phyloP scores from a whole-genome alignment of 2,888 invertebrate species.

The Neoitamus cyanurus region DNA sequence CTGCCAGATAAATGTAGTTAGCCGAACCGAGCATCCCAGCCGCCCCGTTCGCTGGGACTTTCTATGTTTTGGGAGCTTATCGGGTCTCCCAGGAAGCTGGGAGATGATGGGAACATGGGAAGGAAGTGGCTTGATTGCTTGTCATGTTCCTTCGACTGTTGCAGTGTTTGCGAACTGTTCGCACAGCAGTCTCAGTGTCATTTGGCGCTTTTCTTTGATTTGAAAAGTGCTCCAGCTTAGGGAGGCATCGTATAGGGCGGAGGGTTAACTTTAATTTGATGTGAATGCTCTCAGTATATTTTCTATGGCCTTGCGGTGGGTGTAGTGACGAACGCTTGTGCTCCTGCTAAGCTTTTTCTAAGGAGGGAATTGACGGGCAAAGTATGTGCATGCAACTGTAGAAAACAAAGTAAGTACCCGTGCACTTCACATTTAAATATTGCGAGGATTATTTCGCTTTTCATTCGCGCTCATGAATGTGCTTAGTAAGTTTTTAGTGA shows the following conservation, averaged over 20 bases:
- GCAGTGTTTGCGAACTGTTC: not conserved
- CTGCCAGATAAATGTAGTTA: not conserved
- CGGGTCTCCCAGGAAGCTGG: not conserved
- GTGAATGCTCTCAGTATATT: not conserved
- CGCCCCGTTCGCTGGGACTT: not conserved
- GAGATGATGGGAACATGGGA: not conserved
- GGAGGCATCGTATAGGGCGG: not conserved
- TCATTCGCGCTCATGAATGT: not conserved
- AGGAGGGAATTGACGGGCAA: not conserved
- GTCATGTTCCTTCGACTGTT: not conserved
- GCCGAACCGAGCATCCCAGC: not conserved
- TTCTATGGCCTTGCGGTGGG: not conserved
- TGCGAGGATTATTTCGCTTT: not conserved
- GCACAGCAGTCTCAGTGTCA: not conserved
- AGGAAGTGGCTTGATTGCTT: not conserved
- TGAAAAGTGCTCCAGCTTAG: not conserved
- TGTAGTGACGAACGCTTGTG: not conserved
- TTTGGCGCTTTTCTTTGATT: not conserved
- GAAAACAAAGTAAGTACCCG: not conserved
- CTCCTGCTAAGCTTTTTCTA: not conserved
- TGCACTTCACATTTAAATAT: not conserved
- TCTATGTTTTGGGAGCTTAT: not conserved
- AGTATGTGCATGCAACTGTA: not conserved
- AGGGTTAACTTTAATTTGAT: not conserved
- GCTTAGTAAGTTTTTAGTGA: not conserved